Evolutionary conservation across 2,888 invertebrate genomes (phyloP), one percentile per base, ranked within the genome.

Genomic region (Linnaemya tessellans): DNA sequence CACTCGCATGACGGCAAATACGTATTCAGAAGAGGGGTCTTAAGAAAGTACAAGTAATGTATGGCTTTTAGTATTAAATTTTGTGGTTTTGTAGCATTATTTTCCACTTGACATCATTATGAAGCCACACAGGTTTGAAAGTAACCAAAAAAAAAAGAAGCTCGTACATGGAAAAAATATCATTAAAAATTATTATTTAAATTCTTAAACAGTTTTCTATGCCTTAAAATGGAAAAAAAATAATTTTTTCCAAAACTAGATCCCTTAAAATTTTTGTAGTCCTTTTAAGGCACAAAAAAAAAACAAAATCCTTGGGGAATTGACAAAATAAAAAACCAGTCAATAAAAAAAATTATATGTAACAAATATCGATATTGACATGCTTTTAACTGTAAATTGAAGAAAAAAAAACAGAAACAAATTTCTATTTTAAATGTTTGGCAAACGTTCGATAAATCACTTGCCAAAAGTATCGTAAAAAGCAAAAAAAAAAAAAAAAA

Each of bases 301-400:
- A 18, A 56, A 41, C 13, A 25, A 77, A 67, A 18, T 73, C 70
- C 58, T 9, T 65, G 20, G 71, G 51, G 70, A 65, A 35, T 80
- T 58, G 46, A 35, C 7, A 5, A 35, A 18, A 41, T 11, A 41
- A 13, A 11, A 46, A 20, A 20, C 25, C 35, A 58, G 22, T 22
- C 67, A 67, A 65, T 65, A 71, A 65, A 67, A 30, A 30, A 70
- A 35, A 75, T 60, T 43, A 75, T 41, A 54, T 80, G 43, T 54
- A 77, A 77, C 80, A 71, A 80, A 80, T 70, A 84, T 84, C 25
- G 87, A 87, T 77, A 80, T 70, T 90, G 89, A 90, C 90, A 90
- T 89, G 89, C 90, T 90, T 90, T 91, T 91, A 91, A 88, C 88
- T 88, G 86, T 87, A 88, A 88, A 49, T 20, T 70, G 38, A 3